phyloP scores from a whole-genome alignment of 2,797 vertebrate genomes.

The Typhlichthys subterraneus region DNA sequence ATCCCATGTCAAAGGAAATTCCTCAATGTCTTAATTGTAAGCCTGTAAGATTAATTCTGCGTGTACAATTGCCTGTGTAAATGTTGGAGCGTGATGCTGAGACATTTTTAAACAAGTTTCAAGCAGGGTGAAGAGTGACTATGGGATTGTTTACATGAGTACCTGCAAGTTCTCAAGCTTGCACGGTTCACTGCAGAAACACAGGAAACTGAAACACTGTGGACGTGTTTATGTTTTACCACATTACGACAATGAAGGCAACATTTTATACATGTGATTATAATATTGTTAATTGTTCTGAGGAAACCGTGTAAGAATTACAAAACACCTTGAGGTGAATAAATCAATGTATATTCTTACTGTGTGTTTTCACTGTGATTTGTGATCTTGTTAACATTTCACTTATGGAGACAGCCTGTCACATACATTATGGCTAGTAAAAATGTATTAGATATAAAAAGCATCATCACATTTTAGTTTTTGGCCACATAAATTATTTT shows the following conservation, averaged over 20 bases:
- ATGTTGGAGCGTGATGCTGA: constrained; percentile 56
- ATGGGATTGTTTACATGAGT: constrained; percentile 55
- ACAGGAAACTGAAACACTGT: constrained; percentile 7
- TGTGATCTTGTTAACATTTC: no score
- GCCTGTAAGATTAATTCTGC: constrained; percentile 65
- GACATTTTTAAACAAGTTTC: constrained; percentile 70
- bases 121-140: constrained; percentile 56
- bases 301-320: background rate
- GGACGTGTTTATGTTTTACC: constrained; percentile 6
- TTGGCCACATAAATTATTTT: constrained; percentile 11
- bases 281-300: constrained; percentile 13
- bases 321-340: background rate
- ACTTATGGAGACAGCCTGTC: no score
- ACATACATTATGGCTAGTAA: no score
- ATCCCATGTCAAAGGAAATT: constrained; percentile 64
- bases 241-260: background rate
- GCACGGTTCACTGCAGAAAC: background rate
- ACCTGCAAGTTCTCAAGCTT: constrained; percentile 38
- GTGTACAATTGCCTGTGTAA: constrained; percentile 62
- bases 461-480: constrained; percentile 50
- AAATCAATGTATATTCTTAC: no score
- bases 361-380: no score
- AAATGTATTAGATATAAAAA: no score
- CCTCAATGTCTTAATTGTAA: constrained; percentile 72
- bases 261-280: background rate